Conservation (phyloP, 2,888 invertebrate species). For the Glaucopsyche alexis region DNA sequence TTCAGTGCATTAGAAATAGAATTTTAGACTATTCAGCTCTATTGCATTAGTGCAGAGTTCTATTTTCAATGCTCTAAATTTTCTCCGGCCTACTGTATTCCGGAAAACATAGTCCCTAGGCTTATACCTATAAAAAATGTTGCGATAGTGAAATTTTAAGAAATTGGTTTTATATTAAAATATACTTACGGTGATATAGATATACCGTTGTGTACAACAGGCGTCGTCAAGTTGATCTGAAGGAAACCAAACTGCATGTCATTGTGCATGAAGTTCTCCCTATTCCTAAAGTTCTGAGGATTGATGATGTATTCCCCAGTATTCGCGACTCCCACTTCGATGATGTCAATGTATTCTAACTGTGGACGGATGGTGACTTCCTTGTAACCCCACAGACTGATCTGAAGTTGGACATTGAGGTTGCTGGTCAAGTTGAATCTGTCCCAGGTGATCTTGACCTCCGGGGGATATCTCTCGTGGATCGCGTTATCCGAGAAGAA, state of each 20-base stretch:
- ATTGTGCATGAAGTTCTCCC: conserved; percentile 83
- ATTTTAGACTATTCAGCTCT: no score
- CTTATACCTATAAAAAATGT: no score
- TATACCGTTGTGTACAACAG: conserved; percentile 82
- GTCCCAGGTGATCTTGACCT: conserved; percentile 91
- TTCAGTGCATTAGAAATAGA: no score
- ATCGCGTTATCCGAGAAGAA: conserved; percentile 87
- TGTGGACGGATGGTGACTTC: conserved; percentile 91
- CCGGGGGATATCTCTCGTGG: conserved; percentile 85
- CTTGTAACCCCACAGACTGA: conserved; percentile 94
- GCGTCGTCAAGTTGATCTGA: conserved; percentile 91
- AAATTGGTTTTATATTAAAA: neutral
- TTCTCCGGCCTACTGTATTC: no score
- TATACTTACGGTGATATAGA: conserved; percentile 86
- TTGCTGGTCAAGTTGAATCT: conserved; percentile 91
- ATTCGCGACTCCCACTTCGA: conserved; percentile 84
- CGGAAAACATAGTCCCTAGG: no score
- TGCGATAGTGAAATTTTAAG: no score
- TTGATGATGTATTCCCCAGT: conserved; percentile 86
- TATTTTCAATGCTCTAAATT: no score
- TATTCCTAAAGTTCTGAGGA: conserved; percentile 85
- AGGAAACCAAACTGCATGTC: conserved; percentile 93
- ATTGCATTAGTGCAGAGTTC: no score
- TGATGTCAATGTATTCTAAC: conserved; percentile 87
- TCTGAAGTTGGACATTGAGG: conserved; percentile 86